Percentiles rank a stretch among this genome's conserved stretches.
Evolutionary conservation across 2,113 vertebrate genomes (phyloP).

Genomic region (Bos taurus): DNA sequence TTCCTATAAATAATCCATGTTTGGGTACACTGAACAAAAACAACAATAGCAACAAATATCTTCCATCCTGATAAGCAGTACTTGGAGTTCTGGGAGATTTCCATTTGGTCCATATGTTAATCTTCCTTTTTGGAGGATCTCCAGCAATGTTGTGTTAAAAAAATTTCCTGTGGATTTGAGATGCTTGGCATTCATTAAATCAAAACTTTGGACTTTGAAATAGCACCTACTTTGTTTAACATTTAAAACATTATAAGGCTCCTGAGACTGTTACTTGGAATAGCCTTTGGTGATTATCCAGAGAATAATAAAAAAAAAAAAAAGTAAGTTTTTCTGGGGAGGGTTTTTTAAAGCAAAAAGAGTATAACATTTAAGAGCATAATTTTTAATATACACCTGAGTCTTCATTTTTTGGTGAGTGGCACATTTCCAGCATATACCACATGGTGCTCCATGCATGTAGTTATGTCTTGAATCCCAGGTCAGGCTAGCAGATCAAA

Average conservation of each 20-base stretch:
- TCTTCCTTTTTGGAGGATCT: constrained; percentile 47
- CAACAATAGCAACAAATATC: not conserved
- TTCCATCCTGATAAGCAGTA: not conserved
- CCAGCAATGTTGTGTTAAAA: constrained; percentile 36
- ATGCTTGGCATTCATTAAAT: constrained; percentile 56
- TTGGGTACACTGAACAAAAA: constrained; percentile 26
- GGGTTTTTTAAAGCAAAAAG: constrained; percentile 57
- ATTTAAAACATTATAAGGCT: constrained; percentile 64
- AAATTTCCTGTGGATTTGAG: constrained; percentile 57
- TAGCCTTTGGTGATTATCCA: constrained; percentile 54
- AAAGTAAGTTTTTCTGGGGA: constrained; percentile 18
- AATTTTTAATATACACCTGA: constrained; percentile 25
- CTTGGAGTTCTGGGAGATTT: not conserved
- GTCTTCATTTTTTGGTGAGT: not conserved
- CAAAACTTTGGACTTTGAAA: constrained; percentile 52
- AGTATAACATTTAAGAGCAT: not conserved
- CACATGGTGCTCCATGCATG: not conserved
- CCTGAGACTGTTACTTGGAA: constrained; percentile 50
- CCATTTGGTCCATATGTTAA: constrained; percentile 30
- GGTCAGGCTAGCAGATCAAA: not conserved
- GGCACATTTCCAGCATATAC: not conserved
- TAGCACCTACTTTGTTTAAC: constrained; percentile 63
- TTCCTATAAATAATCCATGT: constrained; percentile 18
- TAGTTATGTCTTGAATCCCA: not conserved
- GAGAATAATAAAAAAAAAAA: constrained; percentile 55